Evolutionary conservation across 2,888 invertebrate species (phyloP).

Genomic region (Heteropelma amictum): DNA sequence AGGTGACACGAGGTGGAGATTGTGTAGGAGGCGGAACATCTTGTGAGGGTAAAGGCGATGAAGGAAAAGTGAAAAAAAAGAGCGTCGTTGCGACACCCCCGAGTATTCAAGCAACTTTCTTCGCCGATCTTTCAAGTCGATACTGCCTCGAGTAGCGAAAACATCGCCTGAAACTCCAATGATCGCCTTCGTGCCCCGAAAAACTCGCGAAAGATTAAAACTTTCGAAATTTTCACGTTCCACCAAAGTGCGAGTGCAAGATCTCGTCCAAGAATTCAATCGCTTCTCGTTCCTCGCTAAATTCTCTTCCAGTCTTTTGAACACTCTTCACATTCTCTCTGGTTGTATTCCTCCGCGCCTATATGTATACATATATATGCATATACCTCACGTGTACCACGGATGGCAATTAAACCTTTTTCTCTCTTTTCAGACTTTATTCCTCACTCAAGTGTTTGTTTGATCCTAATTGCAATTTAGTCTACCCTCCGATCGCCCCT

Average conservation of each 20-base stretch:
- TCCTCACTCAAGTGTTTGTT: slow-evolving; percentile 21
- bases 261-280: slow-evolving; percentile 47
- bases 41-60: no score
- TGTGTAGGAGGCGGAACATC: no score
- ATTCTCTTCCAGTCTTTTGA: slow-evolving; percentile 39
- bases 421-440: background rate
- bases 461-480: slow-evolving; percentile 50
- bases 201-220: slow-evolving; percentile 33
- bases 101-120: slow-evolving; percentile 33
- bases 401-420: slow-evolving; percentile 19
- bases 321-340: slow-evolving; percentile 7
- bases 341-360: no score
- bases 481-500: slow-evolving; percentile 21
- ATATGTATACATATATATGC: background rate
- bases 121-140: slow-evolving; percentile 34
- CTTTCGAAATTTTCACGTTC: slow-evolving; percentile 6
- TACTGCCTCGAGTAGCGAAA: slow-evolving; percentile 22
- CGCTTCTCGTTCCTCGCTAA: slow-evolving; percentile 12
- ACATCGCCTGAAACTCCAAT: background rate
- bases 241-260: background rate
- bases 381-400: slow-evolving; percentile 34
- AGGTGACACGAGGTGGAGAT: no score
- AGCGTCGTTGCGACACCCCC: no score
- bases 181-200: slow-evolving; percentile 14
- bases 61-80: no score